Base-by-base conservation (phyloP, 2,888 invertebrate species). In the Tetramorium bicarinatum region DNA sequence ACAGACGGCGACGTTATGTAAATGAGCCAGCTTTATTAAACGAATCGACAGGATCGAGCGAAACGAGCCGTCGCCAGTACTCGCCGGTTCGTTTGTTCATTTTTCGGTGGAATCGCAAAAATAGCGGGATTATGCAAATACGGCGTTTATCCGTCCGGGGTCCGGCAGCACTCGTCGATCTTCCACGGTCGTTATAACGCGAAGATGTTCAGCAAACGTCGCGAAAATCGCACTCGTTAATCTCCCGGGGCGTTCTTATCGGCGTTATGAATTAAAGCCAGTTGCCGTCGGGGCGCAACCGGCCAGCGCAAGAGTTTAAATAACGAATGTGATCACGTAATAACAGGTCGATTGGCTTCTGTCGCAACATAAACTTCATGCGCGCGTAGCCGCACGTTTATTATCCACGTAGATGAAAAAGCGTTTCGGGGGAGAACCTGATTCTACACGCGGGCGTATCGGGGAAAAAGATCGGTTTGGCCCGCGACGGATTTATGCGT, bases 291-390 rank as follows among this genome's bases (percentile, higher is more conserved):
- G 85, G 85, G 87, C 76, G 81, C 75, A 76, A 69, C 83, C 49
- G 80, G 59, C 56, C 77, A 64, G 52, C 44, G 66, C 66, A 71
- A 69, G 83, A 84, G 67, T 85, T 89, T 91, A 87, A 91, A 88
- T 88, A 90, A 89, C 89, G 87, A 85, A 86, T 79, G 85, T 84
- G 88, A 89, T 89, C 88, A 84, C 85, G 90, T 90, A 91, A 91
- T 91, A 91, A 91, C 90, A 91, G 89, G 86, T 88, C 81, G 91
- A 91, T 90, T 87, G 82, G 91, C 90, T 91, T 88, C 90, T 83
- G 87, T 85, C 56, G 18, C 56, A 71, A 56, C 56, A 18, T 79
- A 79, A 71, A 71, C 77, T 38, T 44, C 7, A 29, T 44, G 18
- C 76, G 25, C 49, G 25, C 25, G 34, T 64, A 67, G 71, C 44